Base-by-base conservation (phyloP, 2,888 invertebrate genomes). In the Mythimna ferrago region DNA sequence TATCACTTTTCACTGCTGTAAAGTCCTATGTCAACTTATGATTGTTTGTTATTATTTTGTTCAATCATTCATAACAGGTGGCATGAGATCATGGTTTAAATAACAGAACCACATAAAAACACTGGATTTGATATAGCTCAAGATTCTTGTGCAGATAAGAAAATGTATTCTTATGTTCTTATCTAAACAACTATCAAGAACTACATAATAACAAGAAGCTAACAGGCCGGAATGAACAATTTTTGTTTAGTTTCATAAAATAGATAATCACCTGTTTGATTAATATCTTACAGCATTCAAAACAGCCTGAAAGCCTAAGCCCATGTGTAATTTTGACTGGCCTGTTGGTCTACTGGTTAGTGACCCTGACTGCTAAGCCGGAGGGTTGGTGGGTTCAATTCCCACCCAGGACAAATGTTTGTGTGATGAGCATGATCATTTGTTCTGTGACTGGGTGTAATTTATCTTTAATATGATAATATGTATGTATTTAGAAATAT, bases 1-100 rank as follows among this genome's bases (percentile, higher is more conserved):
- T 6, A 48, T 48, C 48, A 73, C 69, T 51, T 61, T 54, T 21
- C 21, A 48, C 32, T 54, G 53, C 60, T 68, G 38, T 54, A 53
- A 53, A 38, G 61, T 61, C 38, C 62, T 54, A 53, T 32, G 2
- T 35, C 21, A 21, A 73, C 53, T 26, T 76, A 77, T 51, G 71
- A 74, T 62, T 70, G 19, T n/a, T 69, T 71, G 62, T 62, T 75
- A 32, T 78, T 78, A 35, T 75, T 70, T 70, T 57, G 51, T 21
- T 70, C 35, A 35, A 19, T 21, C 21, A 71, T 70, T 75, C 71
- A 71, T 78, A 75, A 75, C 78, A 70, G 41, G 19, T 51, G 21
- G 56, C 21, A 62, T 57, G 61, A 61, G 32, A 44, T 78, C 51
- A 57, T 41, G n/a, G 53, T 41, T 78, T 44, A 51, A n/a, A 56